A percentile compares a stretch with the other conserved stretches of the same genome.
Conservation (phyloP, 2,113 vertebrate species). For the Ochotona princeps region DNA sequence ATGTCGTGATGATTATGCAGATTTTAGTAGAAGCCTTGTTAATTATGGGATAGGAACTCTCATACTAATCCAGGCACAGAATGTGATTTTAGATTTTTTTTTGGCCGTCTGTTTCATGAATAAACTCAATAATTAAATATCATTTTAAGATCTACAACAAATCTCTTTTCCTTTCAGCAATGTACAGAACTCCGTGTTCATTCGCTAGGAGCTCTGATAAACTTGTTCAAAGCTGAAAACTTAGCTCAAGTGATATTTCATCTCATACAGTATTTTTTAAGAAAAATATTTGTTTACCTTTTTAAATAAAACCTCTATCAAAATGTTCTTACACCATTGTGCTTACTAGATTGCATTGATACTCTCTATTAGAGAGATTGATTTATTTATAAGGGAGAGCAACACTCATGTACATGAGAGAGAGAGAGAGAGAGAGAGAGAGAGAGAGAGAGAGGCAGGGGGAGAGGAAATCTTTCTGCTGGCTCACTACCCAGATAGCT, state of each 20-base stretch:
- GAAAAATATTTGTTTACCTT: neutral
- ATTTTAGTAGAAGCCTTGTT: neutral
- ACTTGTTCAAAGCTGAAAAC: neutral
- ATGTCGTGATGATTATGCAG: neutral
- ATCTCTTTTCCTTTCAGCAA: neutral
- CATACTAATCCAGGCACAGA: neutral
- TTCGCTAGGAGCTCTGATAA: neutral
- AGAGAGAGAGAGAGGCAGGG: too few species aligned
- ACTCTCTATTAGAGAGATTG: neutral
- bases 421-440: too few species aligned
- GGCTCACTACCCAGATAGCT: too few species aligned
- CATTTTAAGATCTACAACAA: neutral
- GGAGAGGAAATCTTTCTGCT: too few species aligned
- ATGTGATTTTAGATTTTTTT: neutral
- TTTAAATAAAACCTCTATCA: neutral
- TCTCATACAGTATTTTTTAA: slow-evolving; percentile 12
- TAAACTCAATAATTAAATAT: neutral
- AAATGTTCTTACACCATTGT: neutral
- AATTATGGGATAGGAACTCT: neutral
- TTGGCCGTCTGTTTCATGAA: neutral
- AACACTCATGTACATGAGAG: too few species aligned
- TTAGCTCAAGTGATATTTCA: neutral
- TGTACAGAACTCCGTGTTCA: neutral
- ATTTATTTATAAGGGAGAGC: too few species aligned
- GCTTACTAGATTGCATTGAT: neutral